Evolutionary conservation across 1,140 invertebrate species (phyloP), one percentile per base, ranked within the genome.

Genomic region (Drosophila aff.): DNA sequence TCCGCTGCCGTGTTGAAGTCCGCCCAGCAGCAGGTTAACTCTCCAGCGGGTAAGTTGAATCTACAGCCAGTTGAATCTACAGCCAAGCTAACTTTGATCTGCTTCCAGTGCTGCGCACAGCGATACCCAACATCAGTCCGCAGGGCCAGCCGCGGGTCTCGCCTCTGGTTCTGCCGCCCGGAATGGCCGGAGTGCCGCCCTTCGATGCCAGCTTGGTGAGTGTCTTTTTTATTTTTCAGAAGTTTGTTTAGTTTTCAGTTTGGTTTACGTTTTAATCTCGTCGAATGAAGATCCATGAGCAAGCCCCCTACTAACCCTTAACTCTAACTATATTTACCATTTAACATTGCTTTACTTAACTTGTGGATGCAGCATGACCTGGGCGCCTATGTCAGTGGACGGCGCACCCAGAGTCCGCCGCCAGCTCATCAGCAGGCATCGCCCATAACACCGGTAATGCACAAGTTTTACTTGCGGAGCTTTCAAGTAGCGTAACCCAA

Each of bases 391-490:
- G 79, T 84, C 36, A 93, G 92, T 87, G 81, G 82, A 40, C 64
- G 83, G 61, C 69, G 80, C 38, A 92, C 94, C 62, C 95, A 96
- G 94, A 96, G 96, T 93, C 96, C 96, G 80, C 96, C 96, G 87
- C 96, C 96, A 81, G 96, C 96, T 76, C 96, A 97, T 93, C 84
- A 87, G 94, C 96, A 96, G 93, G 95, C 95, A 93, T 96, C 96
- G 93, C 95, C 96, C 79, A 94, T 95, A 93, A 95, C 96, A 93
- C 95, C 96, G 96, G 96, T 96, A 95, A 94, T 91, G 67, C 76
- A 85, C 82, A 85, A 84, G 81, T 84, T 90, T 90, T 90, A 81
- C 84, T 64, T 89, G 78, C 63, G 85, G 85, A 84, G 68, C 66
- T 71, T 89, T 76, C 66, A 89, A 81, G 84, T 89, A 89, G 84